Base-by-base conservation (phyloP, 2,888 invertebrate species). In the Agonopterix alstromeriana region DNA sequence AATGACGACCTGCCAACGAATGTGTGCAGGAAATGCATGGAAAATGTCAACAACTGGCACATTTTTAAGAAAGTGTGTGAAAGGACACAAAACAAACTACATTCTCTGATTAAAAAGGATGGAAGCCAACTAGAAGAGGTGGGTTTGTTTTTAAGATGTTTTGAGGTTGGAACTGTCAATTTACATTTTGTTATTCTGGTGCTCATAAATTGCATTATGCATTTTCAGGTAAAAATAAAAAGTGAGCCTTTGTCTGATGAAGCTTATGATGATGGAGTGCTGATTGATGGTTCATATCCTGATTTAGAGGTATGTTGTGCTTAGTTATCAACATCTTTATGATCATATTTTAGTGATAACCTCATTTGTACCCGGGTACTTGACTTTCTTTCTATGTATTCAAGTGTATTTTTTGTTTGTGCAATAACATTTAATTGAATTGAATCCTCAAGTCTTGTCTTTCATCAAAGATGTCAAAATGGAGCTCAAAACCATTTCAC, bases 31-130 rank as follows among this genome's bases (percentile, higher is more conserved):
- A 85, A 88, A 64, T 94, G 94, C 67, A 73, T 91, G 62, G 86
- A 84, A 63, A 92, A 90, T 82, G 90, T 94, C 60, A 91, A 92
- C 67, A 90, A 90, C 70, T 94, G 93, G 93, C 90, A 92, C 66
- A 76, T 82, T 56, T 94, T 92, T 82, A 93, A 91, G 75, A 84
- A 89, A 70, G 81, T 89, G 14, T 94, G 93, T 78, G 85, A 90
- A 60, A 89, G 89, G 67, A 91, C 93, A 57, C 93, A 94, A 83
- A 89, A 86, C 67, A 93, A 92, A 77, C 79, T 93, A 61, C 86
- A 85, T 65, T 83, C 90, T 77, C 90, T 92, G 89, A 70, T 90
- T 62, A 82, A 82, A 68, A 87, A 82, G 74, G 85, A 87, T 73
- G 82, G 80, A 74, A 82, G 77, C 85, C 87, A 79, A 81, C 85